Evolutionary conservation across 2,888 invertebrate species (phyloP).

Genomic region (Deilephila porcellus): DNA sequence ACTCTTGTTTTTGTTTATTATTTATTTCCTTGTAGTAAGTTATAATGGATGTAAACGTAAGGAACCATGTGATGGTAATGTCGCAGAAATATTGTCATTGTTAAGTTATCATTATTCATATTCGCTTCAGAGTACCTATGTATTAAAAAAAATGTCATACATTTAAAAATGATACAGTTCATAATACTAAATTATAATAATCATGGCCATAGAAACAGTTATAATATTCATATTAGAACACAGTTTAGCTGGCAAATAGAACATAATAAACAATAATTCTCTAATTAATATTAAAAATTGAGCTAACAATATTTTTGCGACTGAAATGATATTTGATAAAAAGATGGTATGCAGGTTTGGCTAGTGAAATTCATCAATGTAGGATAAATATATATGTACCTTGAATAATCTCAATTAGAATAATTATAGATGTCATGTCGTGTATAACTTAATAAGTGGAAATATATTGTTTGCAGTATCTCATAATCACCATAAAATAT

Average conservation of each 20-base stretch:
- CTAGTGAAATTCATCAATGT: conserved; percentile 69
- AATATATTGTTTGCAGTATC: conserved; percentile 14
- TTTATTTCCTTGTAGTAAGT: conserved; percentile 32
- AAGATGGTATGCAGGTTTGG: conserved; percentile 52
- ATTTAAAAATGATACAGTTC: neutral
- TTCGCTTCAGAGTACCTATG: neutral
- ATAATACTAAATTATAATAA: neutral
- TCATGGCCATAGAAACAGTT: neutral
- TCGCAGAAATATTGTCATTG: conserved; percentile 10
- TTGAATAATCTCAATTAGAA: conserved; percentile 79
- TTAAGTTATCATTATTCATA: neutral
- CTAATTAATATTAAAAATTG: neutral
- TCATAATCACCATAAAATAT: conserved; percentile 17
- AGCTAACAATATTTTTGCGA: neutral
- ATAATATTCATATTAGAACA: neutral
- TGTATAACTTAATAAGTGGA: conserved; percentile 40
- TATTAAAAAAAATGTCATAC: neutral
- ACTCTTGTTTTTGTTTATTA: conserved; percentile 44
- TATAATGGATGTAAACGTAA: conserved; percentile 7
- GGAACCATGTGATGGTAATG: conserved; percentile 66
- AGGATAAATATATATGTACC: conserved; percentile 65
- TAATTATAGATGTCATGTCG: conserved; percentile 42
- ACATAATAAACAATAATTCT: neutral
- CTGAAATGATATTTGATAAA: conserved; percentile 37
- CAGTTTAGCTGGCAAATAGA: neutral